phyloP scores from a whole-genome alignment of 2,888 invertebrate species.

The Netelia inedita region DNA sequence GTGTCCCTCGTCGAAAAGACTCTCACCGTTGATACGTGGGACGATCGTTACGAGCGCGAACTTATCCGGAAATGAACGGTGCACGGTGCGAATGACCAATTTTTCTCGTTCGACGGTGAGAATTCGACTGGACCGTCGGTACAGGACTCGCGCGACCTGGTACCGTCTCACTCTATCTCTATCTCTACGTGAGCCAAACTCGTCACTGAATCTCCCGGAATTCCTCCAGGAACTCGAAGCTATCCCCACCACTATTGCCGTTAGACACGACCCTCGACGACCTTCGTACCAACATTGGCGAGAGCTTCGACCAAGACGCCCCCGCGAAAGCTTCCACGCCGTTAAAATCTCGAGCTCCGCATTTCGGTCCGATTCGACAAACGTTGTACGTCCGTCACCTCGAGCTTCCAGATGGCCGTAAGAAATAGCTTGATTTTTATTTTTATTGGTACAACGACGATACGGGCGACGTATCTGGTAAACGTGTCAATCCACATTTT shows the following conservation, averaged over 20 bases:
- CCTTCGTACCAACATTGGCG: constrained; percentile 70
- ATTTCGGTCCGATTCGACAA: neutral
- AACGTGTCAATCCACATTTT: neutral
- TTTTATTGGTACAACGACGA: neutral
- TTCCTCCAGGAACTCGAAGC: constrained; percentile 78
- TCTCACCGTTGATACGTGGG: constrained; percentile 8
- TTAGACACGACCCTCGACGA: constrained; percentile 32
- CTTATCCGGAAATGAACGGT: neutral
- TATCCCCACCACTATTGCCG: constrained; percentile 69
- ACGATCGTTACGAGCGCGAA: constrained; percentile 21
- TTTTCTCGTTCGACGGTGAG: constrained; percentile 45
- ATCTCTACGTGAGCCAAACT: constrained; percentile 1
- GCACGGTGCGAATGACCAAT: constrained; percentile 8
- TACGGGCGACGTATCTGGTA: neutral
- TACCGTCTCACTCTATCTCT: constrained; percentile 26
- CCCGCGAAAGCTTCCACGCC: constrained; percentile 9
- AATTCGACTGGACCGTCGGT: constrained; percentile 59
- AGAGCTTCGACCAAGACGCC: constrained; percentile 66
- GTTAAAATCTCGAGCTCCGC: neutral
- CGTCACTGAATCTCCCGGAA: constrained; percentile 72
- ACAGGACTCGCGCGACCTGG: constrained; percentile 33
- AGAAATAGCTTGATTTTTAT: neutral
- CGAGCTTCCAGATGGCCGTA: too few species aligned
- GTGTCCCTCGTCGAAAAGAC: constrained; percentile 3
- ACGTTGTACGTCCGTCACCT: neutral